Base-by-base conservation (phyloP, 1,140 invertebrate genomes). In the Leptinotarsa defecta region DNA sequence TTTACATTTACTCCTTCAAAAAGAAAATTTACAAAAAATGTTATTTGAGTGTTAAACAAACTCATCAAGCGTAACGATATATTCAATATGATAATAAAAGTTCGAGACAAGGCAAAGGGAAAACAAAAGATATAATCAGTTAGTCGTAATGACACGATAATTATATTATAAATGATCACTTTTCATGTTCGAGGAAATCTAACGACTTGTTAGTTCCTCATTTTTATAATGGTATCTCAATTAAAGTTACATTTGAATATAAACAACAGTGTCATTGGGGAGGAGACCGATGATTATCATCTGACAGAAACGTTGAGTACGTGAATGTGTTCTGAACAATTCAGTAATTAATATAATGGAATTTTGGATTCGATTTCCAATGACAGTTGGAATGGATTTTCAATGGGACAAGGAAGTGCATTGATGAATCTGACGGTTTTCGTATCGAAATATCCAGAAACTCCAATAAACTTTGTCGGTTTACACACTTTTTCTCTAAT, bases 171-270 rank as follows among this genome's bases (percentile, higher is more conserved):
- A 68, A 68, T 68, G 67, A 68, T 48, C 67, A 17, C 6, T 68
- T 68, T 68, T 68, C 67, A 68, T 68, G 67, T 68, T 43, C 43
- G 27, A 57, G 67, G 43, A 68, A 68, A 68, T 68, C 67, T 43
- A 49, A 48, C 67, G 67, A 68, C 67, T 68, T 68, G 67, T 68
- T 68, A 49, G 43, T 68, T 49, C 43, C 43, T 49, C 24, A 68
- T 68, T 68, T 68, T 68, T 68, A 13, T 68, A 68, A 68, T 68
- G 67, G 67, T 68, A 48, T 68, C 24, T 68, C 67, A 48, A 68
- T 68, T 68, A 68, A 43, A 68, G 34, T 68, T 68, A 68, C 67
- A 68, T 68, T 68, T 68, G 64, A 67, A 34, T 20, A 67, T 34
- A 43, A 43, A 43, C 34, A 11, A 43, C 0, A 43, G 34, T 43